Conservation (phyloP, 2,888 invertebrate genomes). For the Pasiphila rectangulata region DNA sequence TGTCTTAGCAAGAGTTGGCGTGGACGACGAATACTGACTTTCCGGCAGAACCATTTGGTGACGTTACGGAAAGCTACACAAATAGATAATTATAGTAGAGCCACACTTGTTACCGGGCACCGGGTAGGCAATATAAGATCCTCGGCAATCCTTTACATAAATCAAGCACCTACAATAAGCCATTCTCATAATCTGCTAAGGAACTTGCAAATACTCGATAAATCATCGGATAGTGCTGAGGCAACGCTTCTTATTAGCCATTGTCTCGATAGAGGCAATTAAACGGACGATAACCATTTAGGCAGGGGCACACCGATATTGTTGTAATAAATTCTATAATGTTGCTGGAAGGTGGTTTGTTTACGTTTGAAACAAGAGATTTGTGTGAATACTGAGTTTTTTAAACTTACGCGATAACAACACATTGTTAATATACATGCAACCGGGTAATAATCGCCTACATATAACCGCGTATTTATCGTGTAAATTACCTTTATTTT, state of each 20-base stretch:
- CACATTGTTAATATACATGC: no score
- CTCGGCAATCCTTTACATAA: slow-evolving; percentile 32
- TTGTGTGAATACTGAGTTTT: no score
- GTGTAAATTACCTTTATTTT: no score
- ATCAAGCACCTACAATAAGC: slow-evolving; percentile 46
- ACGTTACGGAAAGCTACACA: neutral
- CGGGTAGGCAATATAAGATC: slow-evolving; percentile 5
- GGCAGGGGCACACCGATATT: slow-evolving; percentile 66
- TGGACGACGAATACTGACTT: no score
- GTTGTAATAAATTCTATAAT: slow-evolving; percentile 72
- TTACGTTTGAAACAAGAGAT: slow-evolving; percentile 13
- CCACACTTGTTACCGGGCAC: slow-evolving; percentile 34
- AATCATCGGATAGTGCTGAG: slow-evolving; percentile 70
- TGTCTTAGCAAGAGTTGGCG: no score
- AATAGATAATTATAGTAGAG: neutral
- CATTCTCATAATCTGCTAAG: slow-evolving; percentile 62
- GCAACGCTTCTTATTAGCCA: slow-evolving; percentile 76
- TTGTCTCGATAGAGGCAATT: slow-evolving; percentile 76
- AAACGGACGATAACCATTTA: slow-evolving; percentile 74
- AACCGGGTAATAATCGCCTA: no score
- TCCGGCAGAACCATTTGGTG: neutral
- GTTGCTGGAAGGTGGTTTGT: slow-evolving; percentile 40
- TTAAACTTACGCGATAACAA: no score
- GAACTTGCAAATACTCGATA: slow-evolving; percentile 65
- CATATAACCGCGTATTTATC: no score